A percentile compares a stretch with the other conserved stretches of the same genome.
phyloP scores from a whole-genome alignment of 2,888 invertebrate genomes.

The Pollenia labialis region DNA sequence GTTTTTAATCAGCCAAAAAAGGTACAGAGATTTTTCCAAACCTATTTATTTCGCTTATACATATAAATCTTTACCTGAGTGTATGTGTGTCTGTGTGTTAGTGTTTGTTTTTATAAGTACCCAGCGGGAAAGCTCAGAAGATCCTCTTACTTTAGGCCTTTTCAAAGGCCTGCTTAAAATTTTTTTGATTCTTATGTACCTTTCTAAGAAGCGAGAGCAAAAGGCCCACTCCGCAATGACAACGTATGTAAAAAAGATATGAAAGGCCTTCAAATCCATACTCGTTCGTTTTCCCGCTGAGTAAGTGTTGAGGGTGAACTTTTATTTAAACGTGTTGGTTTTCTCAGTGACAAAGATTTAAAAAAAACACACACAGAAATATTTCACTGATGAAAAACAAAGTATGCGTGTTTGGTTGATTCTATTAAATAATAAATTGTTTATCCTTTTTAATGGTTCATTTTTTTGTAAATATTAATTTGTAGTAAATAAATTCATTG shows the following conservation, averaged over 20 bases:
- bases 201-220: too few species aligned
- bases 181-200: too few species aligned
- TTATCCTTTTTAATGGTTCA: slow-evolving; percentile 14
- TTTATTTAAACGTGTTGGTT: slow-evolving; percentile 40
- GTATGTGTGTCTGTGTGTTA: not conserved
- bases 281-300: too few species aligned
- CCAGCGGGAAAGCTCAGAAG: too few species aligned
- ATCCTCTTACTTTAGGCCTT: too few species aligned
- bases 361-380: not conserved
- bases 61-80: slow-evolving; percentile 3
- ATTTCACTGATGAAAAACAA: slow-evolving; percentile 11
- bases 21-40: not conserved
- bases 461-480: not conserved
- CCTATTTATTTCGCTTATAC: not conserved
- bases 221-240: too few species aligned
- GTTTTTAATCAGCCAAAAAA: not conserved
- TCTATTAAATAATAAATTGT: slow-evolving; percentile 40
- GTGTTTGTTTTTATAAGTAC: not conserved
- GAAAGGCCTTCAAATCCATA: not conserved
- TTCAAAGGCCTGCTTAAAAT: too few species aligned
- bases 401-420: not conserved
- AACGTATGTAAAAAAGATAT: too few species aligned
- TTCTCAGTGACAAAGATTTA: not conserved
- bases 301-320: slow-evolving; percentile 22
- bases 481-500: too few species aligned